Evolutionary conservation across 2,113 vertebrate genomes (phyloP).

Genomic region (Lepus timidus): DNA sequence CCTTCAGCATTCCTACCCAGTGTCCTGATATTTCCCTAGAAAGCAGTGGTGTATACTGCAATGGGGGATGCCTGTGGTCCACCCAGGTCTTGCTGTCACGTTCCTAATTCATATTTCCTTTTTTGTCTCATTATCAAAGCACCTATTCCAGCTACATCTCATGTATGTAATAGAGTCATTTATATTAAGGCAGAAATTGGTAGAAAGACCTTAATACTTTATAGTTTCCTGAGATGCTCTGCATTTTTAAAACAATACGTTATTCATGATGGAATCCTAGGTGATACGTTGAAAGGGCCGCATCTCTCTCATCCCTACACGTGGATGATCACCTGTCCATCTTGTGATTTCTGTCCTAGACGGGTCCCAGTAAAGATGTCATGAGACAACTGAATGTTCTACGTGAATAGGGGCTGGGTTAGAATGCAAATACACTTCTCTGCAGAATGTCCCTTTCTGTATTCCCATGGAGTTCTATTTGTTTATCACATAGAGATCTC

Average conservation of each 20-base stretch:
- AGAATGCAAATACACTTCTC: slow-evolving; percentile 16
- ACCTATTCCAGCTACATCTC: background rate
- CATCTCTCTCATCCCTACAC: background rate
- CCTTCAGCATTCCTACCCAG: background rate
- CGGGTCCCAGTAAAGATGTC: background rate
- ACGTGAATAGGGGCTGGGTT: background rate
- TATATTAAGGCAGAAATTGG: slow-evolving; percentile 27
- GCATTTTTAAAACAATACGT: slow-evolving; percentile 26
- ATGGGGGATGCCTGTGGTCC: background rate
- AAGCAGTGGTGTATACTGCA: background rate
- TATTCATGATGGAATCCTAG: background rate
- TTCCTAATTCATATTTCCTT: slow-evolving; percentile 19
- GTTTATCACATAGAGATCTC: background rate
- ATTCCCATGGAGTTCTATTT: slow-evolving; percentile 14
- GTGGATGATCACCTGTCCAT: background rate
- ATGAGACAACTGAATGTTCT: background rate
- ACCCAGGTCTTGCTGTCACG: background rate
- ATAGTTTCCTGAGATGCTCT: background rate
- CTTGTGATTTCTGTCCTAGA: background rate
- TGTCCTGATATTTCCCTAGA: background rate
- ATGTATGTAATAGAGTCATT: slow-evolving; percentile 22
- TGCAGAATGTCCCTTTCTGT: background rate
- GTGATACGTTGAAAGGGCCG: background rate
- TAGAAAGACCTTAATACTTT: slow-evolving; percentile 35
- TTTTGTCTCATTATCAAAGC: background rate